Base-by-base conservation (phyloP, 1,140 invertebrate genomes). In the Tetragnatha versicolor region DNA sequence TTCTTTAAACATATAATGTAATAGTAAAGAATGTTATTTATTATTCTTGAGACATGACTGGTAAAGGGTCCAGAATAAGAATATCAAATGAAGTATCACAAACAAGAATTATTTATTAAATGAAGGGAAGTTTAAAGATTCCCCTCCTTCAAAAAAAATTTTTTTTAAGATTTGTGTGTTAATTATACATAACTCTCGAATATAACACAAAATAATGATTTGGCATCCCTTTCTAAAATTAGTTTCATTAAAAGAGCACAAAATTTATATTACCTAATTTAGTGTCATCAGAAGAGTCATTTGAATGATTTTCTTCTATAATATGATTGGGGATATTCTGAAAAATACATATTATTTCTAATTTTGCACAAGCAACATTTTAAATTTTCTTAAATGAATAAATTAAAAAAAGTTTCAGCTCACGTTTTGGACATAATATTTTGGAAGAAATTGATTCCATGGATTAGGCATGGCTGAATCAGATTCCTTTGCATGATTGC, bases 381-480 rank as follows among this genome's bases (percentile, higher is more conserved):
- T 17, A 33, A 31, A 37, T 39, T 65, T 33, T 60, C 14, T 60
- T 31, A 31, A 60, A 7, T 60, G 29, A 17, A 1, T 31, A 17
- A 33, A 17, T 65, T 65, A 12, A 3, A 22, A 7, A 39, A n/a
- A 65, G 6, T 9, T 37, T 22, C 5, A 65, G 49, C 73, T 77
- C 49, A 75, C 79, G 68, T 80, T 73, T 49, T 63, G 68, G 27
- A 66, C 81, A 89, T 88, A 29, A 89, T 89, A 82, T 88, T 90
- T 89, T 42, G 89, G 89, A 51, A 94, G 87, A 87, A 91, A 96
- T 80, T 91, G 91, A 83, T 89, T 89, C 94, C 94, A 97, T 10
- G 92, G 91, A 88, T 97, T 93, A 17, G 91, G 90, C 69, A 92
- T 84, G 79, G 89, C 87, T 77, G 86, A 65, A 37, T 84, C 84